Base-by-base conservation (phyloP, 1,140 invertebrate species). In the Sycophaga agraensis region DNA sequence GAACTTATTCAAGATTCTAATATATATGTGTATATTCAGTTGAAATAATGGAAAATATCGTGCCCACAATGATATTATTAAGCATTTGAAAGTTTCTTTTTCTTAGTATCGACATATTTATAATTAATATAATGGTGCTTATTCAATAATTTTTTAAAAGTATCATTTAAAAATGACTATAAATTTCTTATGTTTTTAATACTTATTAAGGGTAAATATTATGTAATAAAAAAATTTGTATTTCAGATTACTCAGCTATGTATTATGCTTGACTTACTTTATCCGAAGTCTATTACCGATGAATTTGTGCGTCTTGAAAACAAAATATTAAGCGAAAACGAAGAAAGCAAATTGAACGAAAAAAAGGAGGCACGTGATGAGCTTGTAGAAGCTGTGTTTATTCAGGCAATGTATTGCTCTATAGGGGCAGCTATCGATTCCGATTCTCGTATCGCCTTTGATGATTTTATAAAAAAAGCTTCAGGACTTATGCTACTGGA, bases 381-480 rank as follows among this genome's bases (percentile, higher is more conserved):
- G 37, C 21, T 77, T 28, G 45, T 78, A 21, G 78, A 81, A 46
- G 77, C 78, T 1, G 68, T 80, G 56, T 79, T 72, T 24, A 70
- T 81, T 49, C 82, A 91, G 76, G 85, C 88, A 0, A 80, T 93
- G 55, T 94, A 93, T 73, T 91, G 87, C 80, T 95, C 93, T 0
- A 68, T 96, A 1, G 94, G 94, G 9, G 92, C 91, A 4, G 73
- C 87, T 16, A 82, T 96, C 9, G 71, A 90, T 0, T 86, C 85
- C 35, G 84, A 89, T 59, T 86, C 86, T 11, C 84, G 89, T 21
- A 67, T 77, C 0, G 82, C 86, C 35, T 96, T 96, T 73, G 93
- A 97, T 75, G 84, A 84, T 12, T 92, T 87, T 66, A 82, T 94
- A 58, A 94, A 94, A 73, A 89, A 88, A 53, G 83, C 85, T 12